Evolutionary conservation across 2,888 invertebrate species (phyloP).

Genomic region (Acanthosoma haemorrhoidale): DNA sequence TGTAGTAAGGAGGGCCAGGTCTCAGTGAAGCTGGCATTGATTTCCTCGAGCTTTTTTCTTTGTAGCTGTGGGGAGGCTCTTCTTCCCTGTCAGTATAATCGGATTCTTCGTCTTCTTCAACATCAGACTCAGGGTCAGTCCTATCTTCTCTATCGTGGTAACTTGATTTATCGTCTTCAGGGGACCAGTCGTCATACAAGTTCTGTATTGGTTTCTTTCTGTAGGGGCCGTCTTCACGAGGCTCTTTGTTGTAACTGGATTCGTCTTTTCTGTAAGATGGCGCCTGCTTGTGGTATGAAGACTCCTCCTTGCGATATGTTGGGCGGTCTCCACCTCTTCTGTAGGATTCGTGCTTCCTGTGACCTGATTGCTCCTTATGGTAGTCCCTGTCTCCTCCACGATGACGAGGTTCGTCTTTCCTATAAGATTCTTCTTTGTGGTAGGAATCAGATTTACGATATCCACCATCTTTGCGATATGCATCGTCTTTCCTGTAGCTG

Average conservation of each 20-base stretch:
- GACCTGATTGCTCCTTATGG: background rate
- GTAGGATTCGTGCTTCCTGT: conserved; percentile 7
- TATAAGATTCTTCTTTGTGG: conserved; percentile 4
- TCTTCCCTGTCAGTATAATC: background rate
- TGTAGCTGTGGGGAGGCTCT: background rate
- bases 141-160: conserved; percentile 9
- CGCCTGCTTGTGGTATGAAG: background rate
- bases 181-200: conserved; percentile 34
- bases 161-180: conserved; percentile 27
- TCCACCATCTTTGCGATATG: background rate
- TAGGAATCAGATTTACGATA: conserved; percentile 13
- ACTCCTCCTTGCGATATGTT: conserved; percentile 13
- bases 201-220: conserved; percentile 25
- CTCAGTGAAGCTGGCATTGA: background rate
- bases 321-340: background rate
- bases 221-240: background rate
- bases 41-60: background rate
- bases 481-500: background rate
- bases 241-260: background rate
- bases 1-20: conserved; percentile 29
- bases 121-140: conserved; percentile 25
- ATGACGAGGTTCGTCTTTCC: background rate
- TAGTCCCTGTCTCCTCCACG: background rate
- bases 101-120: conserved; percentile 17
- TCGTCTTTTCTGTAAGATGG: background rate